Percentiles rank a stretch among this genome's conserved stretches.
Conservation (phyloP, 2,797 vertebrate genomes). For the Telmatherina bonti region DNA sequence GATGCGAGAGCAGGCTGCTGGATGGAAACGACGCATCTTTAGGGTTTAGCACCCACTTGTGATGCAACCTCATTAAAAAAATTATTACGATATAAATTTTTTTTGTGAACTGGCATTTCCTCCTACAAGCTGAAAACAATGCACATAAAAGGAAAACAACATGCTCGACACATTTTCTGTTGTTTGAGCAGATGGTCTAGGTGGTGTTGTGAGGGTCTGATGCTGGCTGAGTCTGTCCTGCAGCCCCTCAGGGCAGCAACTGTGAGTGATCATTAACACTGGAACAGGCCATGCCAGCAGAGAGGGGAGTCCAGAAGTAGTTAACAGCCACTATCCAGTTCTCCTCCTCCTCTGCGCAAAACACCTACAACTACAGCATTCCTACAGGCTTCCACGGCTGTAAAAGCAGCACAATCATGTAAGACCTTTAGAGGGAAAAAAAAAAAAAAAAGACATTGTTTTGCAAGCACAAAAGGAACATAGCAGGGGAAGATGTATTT, state of each 20-base stretch:
- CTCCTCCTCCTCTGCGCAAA: constrained; percentile 49
- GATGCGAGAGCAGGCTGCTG: constrained; percentile 44
- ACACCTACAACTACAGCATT: constrained; percentile 52
- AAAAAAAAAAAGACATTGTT: constrained; percentile 53
- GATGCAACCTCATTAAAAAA: constrained; percentile 37
- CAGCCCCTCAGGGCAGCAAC: constrained; percentile 63
- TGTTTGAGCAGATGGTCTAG: constrained; percentile 63
- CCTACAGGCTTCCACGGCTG: constrained; percentile 38
- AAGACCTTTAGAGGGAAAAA: constrained; percentile 54
- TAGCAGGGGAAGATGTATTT: constrained; percentile 53
- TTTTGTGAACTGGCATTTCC: constrained; percentile 26
- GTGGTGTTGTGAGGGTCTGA: constrained; percentile 61
- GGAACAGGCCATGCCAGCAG: constrained; percentile 64
- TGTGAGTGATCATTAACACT: constrained; percentile 75
- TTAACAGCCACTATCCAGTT: constrained; percentile 70
- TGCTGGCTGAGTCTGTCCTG: constrained; percentile 64
- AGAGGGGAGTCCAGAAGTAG: constrained; percentile 65
- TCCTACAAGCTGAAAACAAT: constrained; percentile 33
- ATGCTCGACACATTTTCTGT: constrained; percentile 43
- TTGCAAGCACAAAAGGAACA: constrained; percentile 44
- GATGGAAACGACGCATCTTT: constrained; percentile 51
- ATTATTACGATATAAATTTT: constrained; percentile 47
- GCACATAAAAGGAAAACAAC: constrained; percentile 34
- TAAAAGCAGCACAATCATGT: constrained; percentile 52
- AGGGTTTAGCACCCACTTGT: constrained; percentile 15